Conservation (phyloP, 2,888 invertebrate genomes). For the Noctua comes region DNA sequence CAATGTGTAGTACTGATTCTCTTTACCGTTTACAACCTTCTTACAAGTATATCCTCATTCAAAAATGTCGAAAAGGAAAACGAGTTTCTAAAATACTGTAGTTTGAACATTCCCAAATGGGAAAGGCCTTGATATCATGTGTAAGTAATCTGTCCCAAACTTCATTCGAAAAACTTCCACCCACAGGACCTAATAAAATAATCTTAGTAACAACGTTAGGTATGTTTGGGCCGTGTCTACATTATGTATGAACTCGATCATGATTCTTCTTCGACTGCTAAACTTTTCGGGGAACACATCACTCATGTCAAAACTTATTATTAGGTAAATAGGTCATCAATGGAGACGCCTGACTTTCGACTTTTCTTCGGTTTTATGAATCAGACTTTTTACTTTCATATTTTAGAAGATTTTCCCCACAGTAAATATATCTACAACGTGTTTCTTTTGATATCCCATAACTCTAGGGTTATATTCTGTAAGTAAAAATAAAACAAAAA, state of each 20-base stretch:
- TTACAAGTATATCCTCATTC: background rate
- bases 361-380: conserved; percentile 33
- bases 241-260: conserved; percentile 63
- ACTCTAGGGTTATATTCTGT: no score
- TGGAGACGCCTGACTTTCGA: conserved; percentile 37
- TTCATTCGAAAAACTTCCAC: conserved; percentile 37
- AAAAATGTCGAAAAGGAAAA: background rate
- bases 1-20: background rate
- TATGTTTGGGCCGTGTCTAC: conserved; percentile 46
- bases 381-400: conserved; percentile 10
- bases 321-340: conserved; percentile 66
- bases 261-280: conserved; percentile 56
- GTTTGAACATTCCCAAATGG: conserved; percentile 1
- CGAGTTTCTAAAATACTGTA: background rate
- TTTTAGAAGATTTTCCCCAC: background rate
- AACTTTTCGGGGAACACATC: conserved; percentile 67
- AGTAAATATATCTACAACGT: background rate
- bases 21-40: background rate
- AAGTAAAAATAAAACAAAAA: no score
- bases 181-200: conserved; percentile 33
- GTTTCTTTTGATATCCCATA: no score
- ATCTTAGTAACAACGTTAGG: conserved; percentile 43
- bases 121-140: conserved; percentile 7
- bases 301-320: conserved; percentile 70
- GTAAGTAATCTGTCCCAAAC: conserved; percentile 16